phyloP scores from a whole-genome alignment of 2,888 invertebrate species.

The Gortyna flavago region DNA sequence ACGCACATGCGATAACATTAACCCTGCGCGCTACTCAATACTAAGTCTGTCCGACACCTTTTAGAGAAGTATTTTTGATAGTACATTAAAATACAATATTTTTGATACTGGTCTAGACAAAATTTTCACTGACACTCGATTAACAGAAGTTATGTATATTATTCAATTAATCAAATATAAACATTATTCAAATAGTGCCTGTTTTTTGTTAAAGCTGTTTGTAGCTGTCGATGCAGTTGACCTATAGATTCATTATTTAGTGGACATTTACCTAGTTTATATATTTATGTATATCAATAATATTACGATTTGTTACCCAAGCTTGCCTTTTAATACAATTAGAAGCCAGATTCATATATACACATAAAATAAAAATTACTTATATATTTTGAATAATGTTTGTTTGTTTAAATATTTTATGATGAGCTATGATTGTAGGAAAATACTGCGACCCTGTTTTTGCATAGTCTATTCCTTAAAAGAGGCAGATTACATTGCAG shows the following conservation, averaged over 20 bases:
- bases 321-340: constrained; percentile 17
- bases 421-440: not conserved
- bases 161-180: not conserved
- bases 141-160: not conserved
- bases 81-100: constrained; percentile 37
- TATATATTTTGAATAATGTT: not conserved
- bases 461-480: not conserved
- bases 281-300: not conserved
- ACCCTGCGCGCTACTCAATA: constrained; percentile 15
- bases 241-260: constrained; percentile 6
- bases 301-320: not conserved
- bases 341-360: constrained; percentile 3
- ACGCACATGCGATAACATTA: constrained; percentile 44
- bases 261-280: constrained; percentile 1
- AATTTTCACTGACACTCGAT: not conserved
- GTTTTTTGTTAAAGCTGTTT: constrained; percentile 6
- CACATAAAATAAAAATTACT: not conserved
- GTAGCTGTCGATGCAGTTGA: not conserved
- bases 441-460: not conserved
- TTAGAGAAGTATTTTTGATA: constrained; percentile 48
- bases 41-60: not conserved
- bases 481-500: not conserved
- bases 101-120: constrained; percentile 37
- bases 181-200: not conserved
- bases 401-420: constrained; percentile 24